Evolutionary conservation across 2,113 vertebrate species (phyloP).

Genomic region (Peromyscus californicus): DNA sequence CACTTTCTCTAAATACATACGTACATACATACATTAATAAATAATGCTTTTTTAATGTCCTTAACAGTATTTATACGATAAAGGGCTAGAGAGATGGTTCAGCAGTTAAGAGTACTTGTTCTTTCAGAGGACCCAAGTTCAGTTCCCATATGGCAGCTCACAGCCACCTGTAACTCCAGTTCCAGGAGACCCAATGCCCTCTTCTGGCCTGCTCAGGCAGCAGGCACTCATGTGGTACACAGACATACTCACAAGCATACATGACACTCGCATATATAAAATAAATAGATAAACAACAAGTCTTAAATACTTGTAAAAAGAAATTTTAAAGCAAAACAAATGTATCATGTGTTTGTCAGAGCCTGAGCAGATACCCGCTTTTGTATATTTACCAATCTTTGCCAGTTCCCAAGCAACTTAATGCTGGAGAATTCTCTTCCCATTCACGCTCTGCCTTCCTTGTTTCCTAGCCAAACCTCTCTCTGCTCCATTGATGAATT

Average conservation of each 20-base stretch:
- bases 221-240: not conserved
- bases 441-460: not conserved
- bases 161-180: not conserved
- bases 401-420: not conserved
- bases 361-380: not conserved
- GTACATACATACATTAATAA: not conserved
- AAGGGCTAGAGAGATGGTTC: not conserved
- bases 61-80: not conserved
- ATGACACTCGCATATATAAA: not conserved
- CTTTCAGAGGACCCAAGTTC: not conserved
- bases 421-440: slow-evolving; percentile 1
- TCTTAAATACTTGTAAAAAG: not conserved
- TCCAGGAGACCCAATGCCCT: not conserved
- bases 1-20: not conserved
- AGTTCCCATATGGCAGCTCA: not conserved
- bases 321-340: not conserved
- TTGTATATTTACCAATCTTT: not conserved
- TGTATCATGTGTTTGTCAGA: not conserved
- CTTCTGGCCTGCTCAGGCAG: not conserved
- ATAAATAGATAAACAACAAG: not conserved
- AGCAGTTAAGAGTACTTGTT: not conserved
- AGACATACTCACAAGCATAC: not conserved
- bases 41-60: not conserved
- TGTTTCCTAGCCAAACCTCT: not conserved
- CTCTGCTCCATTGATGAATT: not conserved